Evolutionary conservation across 2,797 vertebrate species (phyloP).

Genomic region (Gastrophryne carolinensis): DNA sequence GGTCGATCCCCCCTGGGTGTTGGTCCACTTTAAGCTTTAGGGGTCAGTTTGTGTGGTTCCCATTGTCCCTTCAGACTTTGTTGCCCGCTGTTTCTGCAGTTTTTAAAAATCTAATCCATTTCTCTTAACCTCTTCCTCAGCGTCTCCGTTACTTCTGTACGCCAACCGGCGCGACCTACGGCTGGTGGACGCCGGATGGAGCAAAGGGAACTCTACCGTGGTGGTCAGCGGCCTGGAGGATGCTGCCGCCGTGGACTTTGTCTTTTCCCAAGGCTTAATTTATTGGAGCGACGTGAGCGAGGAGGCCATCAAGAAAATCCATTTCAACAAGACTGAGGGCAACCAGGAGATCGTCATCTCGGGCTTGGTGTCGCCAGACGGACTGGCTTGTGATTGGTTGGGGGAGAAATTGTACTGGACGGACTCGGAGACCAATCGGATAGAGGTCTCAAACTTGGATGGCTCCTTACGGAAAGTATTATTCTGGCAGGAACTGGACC

Average conservation of each 20-base stretch:
- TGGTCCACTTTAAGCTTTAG: too few species aligned
- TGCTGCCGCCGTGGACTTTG: constrained; percentile 92
- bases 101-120: too few species aligned
- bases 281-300: constrained; percentile 98
- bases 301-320: constrained; percentile 91
- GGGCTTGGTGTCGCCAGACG: constrained; percentile 89
- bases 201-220: constrained; percentile 85
- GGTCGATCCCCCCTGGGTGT: too few species aligned
- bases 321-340: constrained; percentile 79
- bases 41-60: too few species aligned
- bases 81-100: too few species aligned
- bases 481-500: constrained; percentile 97
- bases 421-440: constrained; percentile 93
- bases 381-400: constrained; percentile 94
- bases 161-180: constrained; percentile 92
- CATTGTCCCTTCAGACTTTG: too few species aligned
- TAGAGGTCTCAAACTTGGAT: constrained; percentile 92
- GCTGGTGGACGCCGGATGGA: constrained; percentile 84
- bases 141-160: constrained; percentile 87
- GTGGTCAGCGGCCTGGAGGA: constrained; percentile 93
- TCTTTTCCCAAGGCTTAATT: constrained; percentile 82
- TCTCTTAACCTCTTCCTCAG: constrained; percentile 65
- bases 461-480: constrained; percentile 88
- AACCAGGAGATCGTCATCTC: constrained; percentile 83
- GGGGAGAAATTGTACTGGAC: constrained; percentile 96